Base-by-base conservation (phyloP, 2,888 invertebrate genomes). In the Tenthredo notha region DNA sequence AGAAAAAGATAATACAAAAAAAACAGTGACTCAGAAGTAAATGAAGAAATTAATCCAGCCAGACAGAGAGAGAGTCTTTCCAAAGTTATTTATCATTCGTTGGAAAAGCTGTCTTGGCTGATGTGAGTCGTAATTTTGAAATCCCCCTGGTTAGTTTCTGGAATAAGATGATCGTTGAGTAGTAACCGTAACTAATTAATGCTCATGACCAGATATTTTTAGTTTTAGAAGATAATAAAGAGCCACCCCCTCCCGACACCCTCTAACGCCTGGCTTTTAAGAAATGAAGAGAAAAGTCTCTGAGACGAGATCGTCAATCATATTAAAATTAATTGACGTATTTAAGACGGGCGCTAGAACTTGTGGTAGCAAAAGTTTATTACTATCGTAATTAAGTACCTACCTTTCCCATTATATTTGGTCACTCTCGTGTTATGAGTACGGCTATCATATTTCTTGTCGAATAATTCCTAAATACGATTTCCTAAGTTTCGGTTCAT, bases 121-220 rank as follows among this genome's bases (percentile, higher is more conserved):
- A 6, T 10, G 1, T 15, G 33, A 67, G 33, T 67, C 18, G 67
- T 67, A 4, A 67, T 67, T 33, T 67, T 67, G 18, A 18, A 67
- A n/a, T n/a, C 18, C 33, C 18, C 7, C 18, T 7, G 21, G 67
- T 33, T 67, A 25, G 67, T 67, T 67, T 25, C 33, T 18, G 67
- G 18, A 18, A 67, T 10, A 33, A 67, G 29, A 6, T 33, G 29
- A 29, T 33, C 67, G 67, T 33, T 6, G 67, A 18, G 29, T 67
- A 67, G 67, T 67, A 33, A 67, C 18, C 7, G 67, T 67, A 33
- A 33, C 67, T 67, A 67, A 67, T 67, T 67, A 67, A 67, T 33
- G 33, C 15, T 33, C 33, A 33, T 33, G 67, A 67, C 18, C 67
- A 67, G 67, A 33, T 18, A 67, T 33, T n/a, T n/a, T n/a, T n/a